Percentiles rank a stretch among this genome's conserved stretches.
These are phyloP conservation scores for Boloria euphrosyne DNA, from an alignment of 2,888 invertebrate species.

Conservation along the genomic window DNA sequence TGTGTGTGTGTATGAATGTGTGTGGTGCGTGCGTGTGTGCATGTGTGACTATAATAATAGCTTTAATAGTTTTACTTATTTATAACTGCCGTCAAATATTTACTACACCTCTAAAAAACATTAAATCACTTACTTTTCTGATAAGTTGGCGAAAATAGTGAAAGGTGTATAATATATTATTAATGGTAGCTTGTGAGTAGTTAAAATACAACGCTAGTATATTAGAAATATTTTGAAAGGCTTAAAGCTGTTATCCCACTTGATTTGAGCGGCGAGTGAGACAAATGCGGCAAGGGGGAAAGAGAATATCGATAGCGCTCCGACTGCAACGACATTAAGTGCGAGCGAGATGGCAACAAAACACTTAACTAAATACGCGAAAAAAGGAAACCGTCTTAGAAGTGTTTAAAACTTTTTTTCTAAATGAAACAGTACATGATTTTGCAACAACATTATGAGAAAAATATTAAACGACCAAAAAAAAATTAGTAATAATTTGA, in stretches of 20 bases:
- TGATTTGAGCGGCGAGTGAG: conserved; percentile 46
- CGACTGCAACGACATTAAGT: conserved; percentile 44
- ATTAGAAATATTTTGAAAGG: conserved; percentile 36
- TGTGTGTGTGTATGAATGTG: too few species aligned
- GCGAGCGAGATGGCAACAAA: conserved; percentile 57
- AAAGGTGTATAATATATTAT: background rate
- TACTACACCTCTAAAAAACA: background rate
- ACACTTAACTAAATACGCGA: conserved; percentile 39
- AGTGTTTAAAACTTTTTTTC: background rate
- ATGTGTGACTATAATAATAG: too few species aligned
- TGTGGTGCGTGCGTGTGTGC: too few species aligned
- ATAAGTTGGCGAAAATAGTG: background rate
- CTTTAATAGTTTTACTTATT: too few species aligned
- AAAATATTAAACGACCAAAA: conserved; percentile 29
- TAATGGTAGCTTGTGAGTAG: conserved; percentile 2
- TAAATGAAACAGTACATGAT: background rate
- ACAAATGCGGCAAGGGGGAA: conserved; percentile 50
- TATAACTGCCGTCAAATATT: too few species aligned
- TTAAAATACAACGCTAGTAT: conserved; percentile 12
- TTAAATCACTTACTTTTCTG: background rate
- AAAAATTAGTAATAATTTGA: conserved; percentile 19
- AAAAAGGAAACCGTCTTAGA: conserved; percentile 15
- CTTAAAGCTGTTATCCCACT: conserved; percentile 34
- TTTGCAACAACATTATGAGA: background rate
- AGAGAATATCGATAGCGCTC: conserved; percentile 56